phyloP scores from a whole-genome alignment of 2,113 vertebrate genomes.

The Vulpes lagopus region DNA sequence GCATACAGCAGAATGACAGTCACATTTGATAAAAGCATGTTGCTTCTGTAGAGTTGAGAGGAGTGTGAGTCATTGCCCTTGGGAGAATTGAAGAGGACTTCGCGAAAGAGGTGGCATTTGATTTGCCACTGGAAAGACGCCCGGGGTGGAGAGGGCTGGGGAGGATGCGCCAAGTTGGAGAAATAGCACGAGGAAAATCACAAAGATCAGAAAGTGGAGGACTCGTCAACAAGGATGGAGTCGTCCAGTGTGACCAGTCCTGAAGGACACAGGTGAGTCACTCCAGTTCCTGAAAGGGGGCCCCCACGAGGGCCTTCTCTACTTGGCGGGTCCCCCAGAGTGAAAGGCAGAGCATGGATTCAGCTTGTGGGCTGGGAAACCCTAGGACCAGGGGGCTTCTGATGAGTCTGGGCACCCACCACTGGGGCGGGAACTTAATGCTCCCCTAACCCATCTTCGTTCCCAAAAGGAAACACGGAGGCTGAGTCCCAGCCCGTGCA shows the following conservation, averaged over 20 bases:
- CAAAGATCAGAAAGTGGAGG: neutral
- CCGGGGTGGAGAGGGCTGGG: neutral
- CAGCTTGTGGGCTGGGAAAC: neutral
- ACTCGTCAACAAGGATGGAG: neutral
- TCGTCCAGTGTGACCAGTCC: neutral
- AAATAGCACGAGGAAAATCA: conserved; percentile 9
- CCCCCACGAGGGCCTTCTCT: neutral
- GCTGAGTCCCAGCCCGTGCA: neutral
- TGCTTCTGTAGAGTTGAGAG: neutral
- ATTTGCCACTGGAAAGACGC: conserved; percentile 33
- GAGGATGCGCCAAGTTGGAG: neutral
- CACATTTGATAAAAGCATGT: conserved; percentile 34
- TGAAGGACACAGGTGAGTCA: neutral
- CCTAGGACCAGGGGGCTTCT: neutral
- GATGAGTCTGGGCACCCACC: neutral
- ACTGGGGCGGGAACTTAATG: neutral
- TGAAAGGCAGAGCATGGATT: neutral
- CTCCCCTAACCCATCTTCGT: neutral
- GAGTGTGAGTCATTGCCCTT: neutral
- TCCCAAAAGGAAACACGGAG: neutral
- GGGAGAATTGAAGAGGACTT: conserved; percentile 35
- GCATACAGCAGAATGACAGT: neutral
- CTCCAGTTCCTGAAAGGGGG: neutral
- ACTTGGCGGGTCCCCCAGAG: neutral
- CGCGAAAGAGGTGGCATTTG: neutral